Conservation (phyloP, 2,888 invertebrate genomes). For the Dryococelus australis region DNA sequence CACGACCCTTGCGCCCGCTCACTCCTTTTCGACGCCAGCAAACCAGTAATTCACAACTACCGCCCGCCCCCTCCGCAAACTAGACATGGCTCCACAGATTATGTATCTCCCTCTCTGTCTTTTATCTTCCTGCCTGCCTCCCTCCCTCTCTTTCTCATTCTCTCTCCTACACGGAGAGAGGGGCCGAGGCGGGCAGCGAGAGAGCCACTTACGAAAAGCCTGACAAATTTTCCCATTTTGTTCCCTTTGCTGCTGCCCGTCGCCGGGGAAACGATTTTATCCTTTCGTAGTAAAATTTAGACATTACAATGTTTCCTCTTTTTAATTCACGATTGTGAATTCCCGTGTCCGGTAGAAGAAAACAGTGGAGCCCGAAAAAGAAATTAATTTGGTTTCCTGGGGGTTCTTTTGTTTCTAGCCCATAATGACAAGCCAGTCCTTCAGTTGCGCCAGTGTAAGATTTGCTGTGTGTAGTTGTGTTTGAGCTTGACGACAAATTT, state of each 20-base stretch:
- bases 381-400: no score
- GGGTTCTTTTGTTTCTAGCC: no score
- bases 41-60: neutral
- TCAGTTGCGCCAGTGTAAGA: no score
- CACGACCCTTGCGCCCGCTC: no score
- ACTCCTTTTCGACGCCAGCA: neutral
- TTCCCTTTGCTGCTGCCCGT: neutral
- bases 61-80: neutral
- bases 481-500: no score
- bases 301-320: neutral
- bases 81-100: neutral
- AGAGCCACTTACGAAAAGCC: neutral
- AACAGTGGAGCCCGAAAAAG: no score
- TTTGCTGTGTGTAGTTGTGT: no score
- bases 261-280: neutral
- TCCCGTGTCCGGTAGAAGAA: no score
- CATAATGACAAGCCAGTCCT: no score
- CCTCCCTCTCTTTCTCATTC: neutral
- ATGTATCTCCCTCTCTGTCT: neutral
- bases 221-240: neutral
- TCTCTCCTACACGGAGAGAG: no score
- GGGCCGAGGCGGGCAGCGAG: neutral
- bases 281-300: neutral
- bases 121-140: neutral
- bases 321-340: no score